A percentile compares a stretch with the other conserved stretches of the same genome.
phyloP scores from a whole-genome alignment of 2,113 vertebrate species.

The Oncorhynchus clarkii region DNA sequence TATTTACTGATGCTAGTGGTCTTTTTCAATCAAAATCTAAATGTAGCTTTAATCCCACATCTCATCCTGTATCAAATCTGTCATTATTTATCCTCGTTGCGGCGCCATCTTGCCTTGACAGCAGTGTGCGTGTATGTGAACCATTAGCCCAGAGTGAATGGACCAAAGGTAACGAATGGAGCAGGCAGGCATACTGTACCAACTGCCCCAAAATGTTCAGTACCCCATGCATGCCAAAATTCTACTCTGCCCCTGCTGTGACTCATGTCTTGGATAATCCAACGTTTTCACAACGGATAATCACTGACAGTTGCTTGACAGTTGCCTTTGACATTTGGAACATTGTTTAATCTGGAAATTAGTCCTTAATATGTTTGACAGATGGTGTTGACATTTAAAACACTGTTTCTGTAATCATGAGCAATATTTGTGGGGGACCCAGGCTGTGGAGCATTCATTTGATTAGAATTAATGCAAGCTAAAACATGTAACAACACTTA shows the following conservation, averaged over 20 bases:
- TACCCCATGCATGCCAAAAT: not conserved
- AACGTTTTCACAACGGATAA: constrained; percentile 37
- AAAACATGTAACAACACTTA: not conserved
- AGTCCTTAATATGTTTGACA: constrained; percentile 36
- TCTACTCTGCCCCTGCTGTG: constrained; percentile 22
- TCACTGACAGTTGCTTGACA: constrained; percentile 50
- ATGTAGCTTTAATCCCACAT: not conserved
- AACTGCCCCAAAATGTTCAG: not conserved
- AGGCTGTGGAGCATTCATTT: constrained; percentile 33
- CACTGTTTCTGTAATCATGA: too few relatives aligned
- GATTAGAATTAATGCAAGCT: constrained; percentile 31
- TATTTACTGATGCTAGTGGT: not conserved
- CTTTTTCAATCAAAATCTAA: too few relatives aligned
- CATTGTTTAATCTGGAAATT: constrained; percentile 57
- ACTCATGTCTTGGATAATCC: constrained; percentile 23
- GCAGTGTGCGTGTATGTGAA: not conserved
- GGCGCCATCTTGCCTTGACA: not conserved
- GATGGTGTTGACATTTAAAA: constrained; percentile 34
- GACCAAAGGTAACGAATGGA: too few relatives aligned
- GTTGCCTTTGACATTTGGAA: constrained; percentile 50
- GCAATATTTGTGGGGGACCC: too few relatives aligned
- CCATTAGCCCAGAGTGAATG: not conserved
- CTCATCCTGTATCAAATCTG: not conserved
- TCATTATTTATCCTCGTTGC: not conserved
- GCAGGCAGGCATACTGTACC: not conserved